These are phyloP conservation scores for Tortrix viridana DNA, from an alignment of 2,888 invertebrate genomes.

Conservation along the genomic window DNA sequence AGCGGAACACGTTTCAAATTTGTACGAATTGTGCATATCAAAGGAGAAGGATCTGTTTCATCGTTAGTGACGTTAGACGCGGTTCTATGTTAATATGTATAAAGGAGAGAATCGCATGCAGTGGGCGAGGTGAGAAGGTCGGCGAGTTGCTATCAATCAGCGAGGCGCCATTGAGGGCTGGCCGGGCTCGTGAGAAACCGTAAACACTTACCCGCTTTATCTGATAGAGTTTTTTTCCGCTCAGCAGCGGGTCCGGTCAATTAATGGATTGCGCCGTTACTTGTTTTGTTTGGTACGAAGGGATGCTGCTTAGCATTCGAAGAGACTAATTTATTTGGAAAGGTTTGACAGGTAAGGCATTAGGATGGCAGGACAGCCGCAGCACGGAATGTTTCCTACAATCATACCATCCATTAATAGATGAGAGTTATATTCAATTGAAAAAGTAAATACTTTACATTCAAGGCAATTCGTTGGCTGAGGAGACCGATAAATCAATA, in stretches of 20 bases:
- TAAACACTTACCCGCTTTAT: slow-evolving; percentile 83
- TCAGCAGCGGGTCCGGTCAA: slow-evolving; percentile 79
- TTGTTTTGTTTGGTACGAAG: slow-evolving; percentile 73
- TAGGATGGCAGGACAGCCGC: slow-evolving; percentile 62
- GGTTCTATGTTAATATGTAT: slow-evolving; percentile 41
- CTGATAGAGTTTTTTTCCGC: slow-evolving; percentile 79
- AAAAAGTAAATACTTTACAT: too few relatives aligned
- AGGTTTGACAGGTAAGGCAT: slow-evolving; percentile 73
- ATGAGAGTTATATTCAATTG: neutral
- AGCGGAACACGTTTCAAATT: slow-evolving; percentile 46
- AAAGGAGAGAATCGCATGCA: slow-evolving; percentile 50
- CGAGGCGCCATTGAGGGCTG: slow-evolving; percentile 83
- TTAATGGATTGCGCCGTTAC: slow-evolving; percentile 82
- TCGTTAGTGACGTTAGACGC: slow-evolving; percentile 41
- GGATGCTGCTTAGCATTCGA: slow-evolving; percentile 70
- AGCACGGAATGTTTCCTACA: slow-evolving; percentile 56
- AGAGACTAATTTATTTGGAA: slow-evolving; percentile 75
- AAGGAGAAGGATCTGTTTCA: slow-evolving; percentile 45
- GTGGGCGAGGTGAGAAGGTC: slow-evolving; percentile 66
- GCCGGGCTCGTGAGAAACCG: slow-evolving; percentile 81
- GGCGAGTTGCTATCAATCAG: slow-evolving; percentile 81
- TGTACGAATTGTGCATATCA: slow-evolving; percentile 43
- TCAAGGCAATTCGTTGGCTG: too few relatives aligned
- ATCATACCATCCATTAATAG: slow-evolving; percentile 40
- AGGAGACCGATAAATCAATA: too few relatives aligned